A percentile compares a stretch with the other conserved stretches of the same genome.
Evolutionary conservation across 2,113 vertebrate species (phyloP).

Genomic region (Promerops cafer): DNA sequence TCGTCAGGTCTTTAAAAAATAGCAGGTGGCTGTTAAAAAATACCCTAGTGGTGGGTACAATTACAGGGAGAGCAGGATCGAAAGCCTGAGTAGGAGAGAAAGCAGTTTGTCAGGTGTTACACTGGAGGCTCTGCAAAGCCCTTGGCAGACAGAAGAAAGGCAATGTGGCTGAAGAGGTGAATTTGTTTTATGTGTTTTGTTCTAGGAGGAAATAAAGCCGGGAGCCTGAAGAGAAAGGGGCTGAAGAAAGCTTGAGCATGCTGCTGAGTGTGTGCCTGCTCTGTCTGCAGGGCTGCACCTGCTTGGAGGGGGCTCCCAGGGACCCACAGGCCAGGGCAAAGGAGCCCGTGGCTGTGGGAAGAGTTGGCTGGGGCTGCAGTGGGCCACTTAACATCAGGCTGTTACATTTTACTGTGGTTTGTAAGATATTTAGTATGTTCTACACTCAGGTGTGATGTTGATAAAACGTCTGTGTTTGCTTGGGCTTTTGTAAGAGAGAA

Average conservation of each 20-base stretch:
- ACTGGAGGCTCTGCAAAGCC: not conserved
- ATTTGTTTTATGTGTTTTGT: not conserved
- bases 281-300: not conserved
- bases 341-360: not conserved
- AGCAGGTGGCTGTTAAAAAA: not conserved
- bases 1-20: not conserved
- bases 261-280: not conserved
- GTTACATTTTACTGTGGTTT: not conserved
- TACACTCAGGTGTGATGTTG: not conserved
- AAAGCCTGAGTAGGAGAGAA: not conserved
- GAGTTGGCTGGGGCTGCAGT: not conserved
- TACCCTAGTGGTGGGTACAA: not conserved
- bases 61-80: not conserved
- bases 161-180: not conserved
- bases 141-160: not conserved
- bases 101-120: not conserved
- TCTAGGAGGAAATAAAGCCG: conserved; percentile 2
- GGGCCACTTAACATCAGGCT: not conserved
- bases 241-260: not conserved
- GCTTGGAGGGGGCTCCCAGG: not conserved
- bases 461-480: not conserved
- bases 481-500: not conserved
- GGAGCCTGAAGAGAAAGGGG: not conserved
- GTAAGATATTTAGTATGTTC: not conserved
- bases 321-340: not conserved